These are phyloP conservation scores for Entosphenus tridentatus DNA, from an alignment of 2,113 vertebrate species.

Conservation along the genomic window DNA sequence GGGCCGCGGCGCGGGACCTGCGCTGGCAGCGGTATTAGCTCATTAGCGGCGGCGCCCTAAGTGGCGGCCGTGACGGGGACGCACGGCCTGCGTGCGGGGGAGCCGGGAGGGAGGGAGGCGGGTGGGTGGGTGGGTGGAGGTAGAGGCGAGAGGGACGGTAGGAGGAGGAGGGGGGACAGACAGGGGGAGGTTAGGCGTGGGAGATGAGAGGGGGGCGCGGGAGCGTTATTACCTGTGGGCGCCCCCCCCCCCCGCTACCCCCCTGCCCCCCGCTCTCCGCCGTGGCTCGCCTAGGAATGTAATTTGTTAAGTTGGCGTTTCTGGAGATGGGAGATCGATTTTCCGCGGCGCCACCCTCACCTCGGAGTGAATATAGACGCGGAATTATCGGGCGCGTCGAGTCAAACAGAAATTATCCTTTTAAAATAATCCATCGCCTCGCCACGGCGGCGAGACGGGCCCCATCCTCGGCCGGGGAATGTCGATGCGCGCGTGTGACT, in stretches of 20 bases:
- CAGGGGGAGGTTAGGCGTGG: neutral
- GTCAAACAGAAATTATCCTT: slow-evolving; percentile 23
- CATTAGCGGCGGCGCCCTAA: too few species aligned
- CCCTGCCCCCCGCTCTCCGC: slow-evolving; percentile 3
- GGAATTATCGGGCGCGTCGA: slow-evolving; percentile 31
- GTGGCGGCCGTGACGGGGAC: too few species aligned
- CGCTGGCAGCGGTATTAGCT: too few species aligned
- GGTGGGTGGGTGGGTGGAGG: neutral
- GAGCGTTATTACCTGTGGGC: slow-evolving; percentile 13
- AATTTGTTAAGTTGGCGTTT: slow-evolving; percentile 82
- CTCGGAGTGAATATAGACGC: slow-evolving; percentile 61
- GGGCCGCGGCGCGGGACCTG: too few species aligned
- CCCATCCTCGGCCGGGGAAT: neutral
- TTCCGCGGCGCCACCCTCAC: slow-evolving; percentile 88
- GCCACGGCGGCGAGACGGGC: neutral
- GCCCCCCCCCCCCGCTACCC: slow-evolving; percentile 8
- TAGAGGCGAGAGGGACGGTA: neutral
- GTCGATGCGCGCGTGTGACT: neutral
- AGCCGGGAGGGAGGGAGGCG: neutral
- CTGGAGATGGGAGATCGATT: slow-evolving; percentile 94
- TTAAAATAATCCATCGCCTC: slow-evolving; percentile 20
- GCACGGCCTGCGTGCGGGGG: neutral
- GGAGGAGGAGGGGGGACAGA: neutral
- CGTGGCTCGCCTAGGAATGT: slow-evolving; percentile 53
- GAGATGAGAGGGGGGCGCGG: neutral